Evolutionary conservation across 1,140 invertebrate genomes (phyloP).

Genomic region (Diuraphis noxia): DNA sequence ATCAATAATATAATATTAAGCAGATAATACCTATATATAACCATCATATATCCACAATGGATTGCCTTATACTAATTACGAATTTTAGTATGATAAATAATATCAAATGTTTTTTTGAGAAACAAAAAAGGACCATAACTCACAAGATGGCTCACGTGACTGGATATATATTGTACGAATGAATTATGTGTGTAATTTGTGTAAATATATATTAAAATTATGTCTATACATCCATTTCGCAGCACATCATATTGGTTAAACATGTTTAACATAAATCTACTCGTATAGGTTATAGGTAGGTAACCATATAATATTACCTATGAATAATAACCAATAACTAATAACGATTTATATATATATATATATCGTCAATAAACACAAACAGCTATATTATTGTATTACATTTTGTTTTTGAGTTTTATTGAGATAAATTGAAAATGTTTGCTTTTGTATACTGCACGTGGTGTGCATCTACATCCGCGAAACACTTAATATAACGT

Average conservation of each 20-base stretch:
- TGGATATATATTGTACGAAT: not conserved
- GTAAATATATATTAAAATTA: not conserved
- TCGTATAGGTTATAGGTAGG: too few species aligned
- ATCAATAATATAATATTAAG: too few species aligned
- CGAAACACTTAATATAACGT: not conserved
- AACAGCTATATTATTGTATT: not conserved
- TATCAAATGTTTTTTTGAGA: not conserved
- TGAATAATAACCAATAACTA: too few species aligned
- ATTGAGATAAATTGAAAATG: not conserved
- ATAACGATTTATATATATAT: too few species aligned
- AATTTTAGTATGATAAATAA: not conserved
- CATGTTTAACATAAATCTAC: not conserved
- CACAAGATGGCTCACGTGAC: too few species aligned
- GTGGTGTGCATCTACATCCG: not conserved
- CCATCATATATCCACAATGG: not conserved
- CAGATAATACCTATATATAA: too few species aligned
- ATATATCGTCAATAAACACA: not conserved
- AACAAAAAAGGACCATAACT: not conserved
- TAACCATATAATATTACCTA: too few species aligned
- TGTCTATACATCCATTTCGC: not conserved
- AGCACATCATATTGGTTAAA: not conserved
- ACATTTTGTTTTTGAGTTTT: slow-evolving; percentile 6
- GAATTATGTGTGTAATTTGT: not conserved
- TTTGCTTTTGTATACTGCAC: not conserved
- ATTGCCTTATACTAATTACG: not conserved